Evolutionary conservation across 2,113 vertebrate genomes (phyloP), one percentile per base, ranked within the genome.

Genomic region (Semnornis frantzii): DNA sequence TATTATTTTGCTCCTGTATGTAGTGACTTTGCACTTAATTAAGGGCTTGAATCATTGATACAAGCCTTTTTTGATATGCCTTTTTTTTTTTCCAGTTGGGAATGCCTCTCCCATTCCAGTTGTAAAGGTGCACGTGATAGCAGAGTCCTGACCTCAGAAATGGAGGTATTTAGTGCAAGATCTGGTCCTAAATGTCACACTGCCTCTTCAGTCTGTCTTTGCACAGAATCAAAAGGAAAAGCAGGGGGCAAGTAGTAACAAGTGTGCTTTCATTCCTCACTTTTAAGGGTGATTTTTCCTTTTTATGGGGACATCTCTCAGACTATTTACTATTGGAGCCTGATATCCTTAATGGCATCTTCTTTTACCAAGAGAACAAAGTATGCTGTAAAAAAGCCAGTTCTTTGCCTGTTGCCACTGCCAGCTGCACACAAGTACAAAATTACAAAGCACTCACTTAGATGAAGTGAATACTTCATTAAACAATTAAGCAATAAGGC

Each of bases 401-500:
- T 85, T 69, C 87, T 81, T 68, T 63, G 25, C 87, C 66, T 4
- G 4, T 59, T 79, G 69, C 59, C 64, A 64, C 74, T 90, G 95
- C 86, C 96, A 97, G 94, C 85, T 91, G 73, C 52, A 33, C 44
- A 52, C 85, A 82, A 93, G 78, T 62, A 59, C 70, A 69, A 87
- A 96, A 96, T 96, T 92, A 96, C 90, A 96, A 92, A 93, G 97
- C 83, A 94, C 85, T 94, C 81, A 93, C 92, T 96, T 94, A 94
- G 91, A 95, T 96, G 85, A 95, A 94, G 87, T 78, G 93, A 96
- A 93, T 92, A 96, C 87, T 95, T 94, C 96, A 97, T 97, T 97
- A 97, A 96, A 92, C 96, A 97, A 96, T 96, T 96, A 97, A 96
- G 95, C 87, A 93, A 96, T 93, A 93, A 96, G 81, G 70, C 92